Conservation (phyloP, 2,888 invertebrate genomes). For the Lasioglossum vierecki region DNA sequence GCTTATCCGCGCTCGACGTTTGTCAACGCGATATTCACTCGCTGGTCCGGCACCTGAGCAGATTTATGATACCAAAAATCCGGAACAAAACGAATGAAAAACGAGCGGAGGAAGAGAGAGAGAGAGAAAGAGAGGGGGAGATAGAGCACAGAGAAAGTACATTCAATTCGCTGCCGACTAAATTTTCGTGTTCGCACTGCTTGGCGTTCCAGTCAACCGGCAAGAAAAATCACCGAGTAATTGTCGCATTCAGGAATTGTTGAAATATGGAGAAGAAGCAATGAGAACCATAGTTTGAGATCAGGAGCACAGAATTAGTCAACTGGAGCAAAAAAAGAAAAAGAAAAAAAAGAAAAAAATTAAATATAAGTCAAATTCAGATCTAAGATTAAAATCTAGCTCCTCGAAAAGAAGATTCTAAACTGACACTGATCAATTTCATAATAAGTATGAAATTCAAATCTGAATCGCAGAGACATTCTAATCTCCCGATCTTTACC, state of each 20-base stretch:
- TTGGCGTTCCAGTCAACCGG: background rate
- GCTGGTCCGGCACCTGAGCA: background rate
- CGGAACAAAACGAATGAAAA: background rate
- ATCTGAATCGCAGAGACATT: background rate
- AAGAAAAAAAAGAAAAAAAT: no score
- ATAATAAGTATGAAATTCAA: background rate
- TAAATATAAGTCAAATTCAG: no score
- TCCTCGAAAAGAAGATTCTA: no score
- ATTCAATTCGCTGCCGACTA: background rate
- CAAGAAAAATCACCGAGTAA: background rate
- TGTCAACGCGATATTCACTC: constrained; percentile 50
- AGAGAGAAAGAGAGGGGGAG: background rate
- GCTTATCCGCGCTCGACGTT: constrained; percentile 32
- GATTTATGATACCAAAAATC: constrained; percentile 4
- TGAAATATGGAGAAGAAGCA: background rate
- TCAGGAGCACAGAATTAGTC: background rate
- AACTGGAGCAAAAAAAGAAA: no score
- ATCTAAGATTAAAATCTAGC: no score
- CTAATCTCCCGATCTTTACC: background rate
- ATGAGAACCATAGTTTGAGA: background rate
- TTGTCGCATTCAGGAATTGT: background rate
- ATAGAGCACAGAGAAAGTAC: background rate
- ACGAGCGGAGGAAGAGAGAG: background rate
- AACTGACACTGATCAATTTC: background rate
- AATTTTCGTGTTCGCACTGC: background rate